Base-by-base conservation (phyloP, 2,797 vertebrate genomes). In the Alfaro cultratus region DNA sequence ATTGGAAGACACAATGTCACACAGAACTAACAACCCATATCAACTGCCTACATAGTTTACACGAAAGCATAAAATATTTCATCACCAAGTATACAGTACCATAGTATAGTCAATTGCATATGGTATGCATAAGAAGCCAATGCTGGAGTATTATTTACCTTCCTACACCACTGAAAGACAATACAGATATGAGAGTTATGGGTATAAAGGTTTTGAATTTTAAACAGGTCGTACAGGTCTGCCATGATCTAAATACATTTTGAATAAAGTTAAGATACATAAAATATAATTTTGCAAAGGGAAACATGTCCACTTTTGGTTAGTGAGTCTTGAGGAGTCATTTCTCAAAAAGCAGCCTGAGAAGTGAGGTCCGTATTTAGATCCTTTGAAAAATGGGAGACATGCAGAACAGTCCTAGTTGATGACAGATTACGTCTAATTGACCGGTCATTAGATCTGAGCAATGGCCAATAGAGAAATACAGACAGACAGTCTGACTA, bases 331-430 rank as follows among this genome's bases (percentile, higher is more conserved):
- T 71, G 68, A 29, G 68, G 12, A 71, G 45, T 45, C 5, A 71
- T 45, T 70, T 45, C 41, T 29, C 26, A 16, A 16, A 16, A 71
- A 23, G 49, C 26, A 46, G 41, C 41, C 53, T 60, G 41, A 43
- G 51, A 43, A 43, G 26, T n/a, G 26, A 60, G 36, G 26, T 45
- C 15, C 1, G 23, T 1, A 55, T 31, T 36, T 51, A 47, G 46
- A 43, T 73, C 31, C 73, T 72, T 68, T 11, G 70, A 68, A 94
- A 96, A 94, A 91, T 95, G 91, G 93, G 90, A 95, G 95, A 95
- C 94, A 95, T 95, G 94, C 91, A 96, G 93, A 95, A 91, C 95
- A 95, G 95, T 95, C 94, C 94, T 87, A 94, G 90, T 90, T 86
- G 91, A 93, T 88, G 87, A 90, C 86, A 88, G 87, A 92, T 91